These are phyloP conservation scores for Malurus splendens DNA, from an alignment of 2,797 vertebrate genomes.

Conservation along the genomic window DNA sequence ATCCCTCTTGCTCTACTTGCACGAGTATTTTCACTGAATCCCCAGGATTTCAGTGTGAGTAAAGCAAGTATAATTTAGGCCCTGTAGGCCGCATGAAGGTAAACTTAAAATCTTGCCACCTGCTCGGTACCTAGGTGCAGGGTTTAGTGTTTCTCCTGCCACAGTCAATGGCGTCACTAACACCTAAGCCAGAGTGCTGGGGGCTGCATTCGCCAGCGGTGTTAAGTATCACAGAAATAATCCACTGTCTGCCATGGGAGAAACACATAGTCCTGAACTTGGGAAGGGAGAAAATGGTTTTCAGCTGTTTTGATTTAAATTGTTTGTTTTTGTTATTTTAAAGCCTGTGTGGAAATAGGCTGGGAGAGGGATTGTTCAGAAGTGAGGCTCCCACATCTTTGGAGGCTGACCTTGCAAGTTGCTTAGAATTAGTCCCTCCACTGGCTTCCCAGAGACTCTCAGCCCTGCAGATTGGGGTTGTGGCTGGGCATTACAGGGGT, in stretches of 20 bases:
- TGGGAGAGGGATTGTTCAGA: not conserved
- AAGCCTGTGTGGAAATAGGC: not conserved
- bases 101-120: not conserved
- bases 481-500: not conserved
- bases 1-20: not conserved
- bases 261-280: not conserved
- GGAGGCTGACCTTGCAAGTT: not conserved
- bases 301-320: constrained; percentile 39
- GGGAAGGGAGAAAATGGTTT: constrained; percentile 33
- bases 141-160: not conserved
- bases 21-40: not conserved
- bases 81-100: not conserved
- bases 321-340: constrained; percentile 50
- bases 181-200: not conserved
- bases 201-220: accelerated
- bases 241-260: constrained; percentile 12
- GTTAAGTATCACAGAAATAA: constrained; percentile 22
- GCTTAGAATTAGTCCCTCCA: not conserved
- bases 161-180: constrained; percentile 1
- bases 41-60: not conserved
- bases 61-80: not conserved
- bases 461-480: not conserved
- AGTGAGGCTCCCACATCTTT: not conserved
- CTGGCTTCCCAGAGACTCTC: not conserved
- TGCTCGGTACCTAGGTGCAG: not conserved